phyloP scores from a whole-genome alignment of 2,113 vertebrate species.

The Otus sunia region DNA sequence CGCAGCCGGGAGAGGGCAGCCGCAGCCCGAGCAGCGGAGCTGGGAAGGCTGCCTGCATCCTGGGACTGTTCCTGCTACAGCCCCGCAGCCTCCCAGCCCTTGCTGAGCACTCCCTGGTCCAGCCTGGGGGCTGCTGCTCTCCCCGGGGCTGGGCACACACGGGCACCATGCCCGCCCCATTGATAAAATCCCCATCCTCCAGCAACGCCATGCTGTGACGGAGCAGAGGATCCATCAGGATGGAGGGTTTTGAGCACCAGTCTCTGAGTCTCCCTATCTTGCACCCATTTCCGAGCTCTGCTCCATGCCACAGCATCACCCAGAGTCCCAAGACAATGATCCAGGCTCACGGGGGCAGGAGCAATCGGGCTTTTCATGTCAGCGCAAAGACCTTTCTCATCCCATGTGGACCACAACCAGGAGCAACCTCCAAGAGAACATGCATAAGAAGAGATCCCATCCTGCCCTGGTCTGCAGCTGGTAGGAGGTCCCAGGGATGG shows the following conservation, averaged over 20 bases:
- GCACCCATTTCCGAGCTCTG: neutral
- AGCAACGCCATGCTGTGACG: rapidly evolving
- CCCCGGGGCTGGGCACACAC: neutral
- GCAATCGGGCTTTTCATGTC: rapidly evolving
- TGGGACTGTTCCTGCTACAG: rapidly evolving
- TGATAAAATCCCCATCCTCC: neutral
- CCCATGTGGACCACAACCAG: neutral
- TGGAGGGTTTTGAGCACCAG: rapidly evolving
- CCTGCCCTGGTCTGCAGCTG: neutral
- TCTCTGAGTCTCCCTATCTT: neutral
- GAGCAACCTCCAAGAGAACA: neutral
- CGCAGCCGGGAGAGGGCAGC: slow-evolving; percentile 42
- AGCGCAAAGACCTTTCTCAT: neutral
- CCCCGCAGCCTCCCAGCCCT: neutral
- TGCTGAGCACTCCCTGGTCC: neutral
- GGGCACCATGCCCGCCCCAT: rapidly evolving
- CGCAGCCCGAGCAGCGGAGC: neutral
- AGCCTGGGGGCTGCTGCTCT: neutral
- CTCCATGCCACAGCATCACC: neutral
- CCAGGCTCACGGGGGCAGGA: rapidly evolving
- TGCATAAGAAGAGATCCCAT: neutral
- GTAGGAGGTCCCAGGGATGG: neutral
- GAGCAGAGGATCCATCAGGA: neutral
- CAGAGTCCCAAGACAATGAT: neutral
- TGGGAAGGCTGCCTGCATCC: too few relatives aligned